Conservation (phyloP, 2,113 vertebrate species). For the Eulemur rufifrons region DNA sequence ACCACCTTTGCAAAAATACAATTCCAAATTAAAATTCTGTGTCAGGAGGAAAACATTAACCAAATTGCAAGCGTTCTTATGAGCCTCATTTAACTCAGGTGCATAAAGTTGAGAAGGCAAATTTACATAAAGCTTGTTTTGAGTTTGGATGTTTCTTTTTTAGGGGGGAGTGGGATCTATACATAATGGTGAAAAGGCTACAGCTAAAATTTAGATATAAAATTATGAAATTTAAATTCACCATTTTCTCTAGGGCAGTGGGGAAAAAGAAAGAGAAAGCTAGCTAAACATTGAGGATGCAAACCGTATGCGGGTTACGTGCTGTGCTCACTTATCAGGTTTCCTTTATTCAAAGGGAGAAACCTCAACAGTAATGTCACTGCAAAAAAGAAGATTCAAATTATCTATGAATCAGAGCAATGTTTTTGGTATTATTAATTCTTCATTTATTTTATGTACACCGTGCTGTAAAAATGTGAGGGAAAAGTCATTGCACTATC, state of each 20-base stretch:
- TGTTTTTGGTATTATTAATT: not conserved
- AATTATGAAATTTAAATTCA: slow-evolving; percentile 65
- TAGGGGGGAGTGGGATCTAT: not conserved
- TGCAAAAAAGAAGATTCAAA: not conserved
- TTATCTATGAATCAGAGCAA: not conserved
- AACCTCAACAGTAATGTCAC: not conserved
- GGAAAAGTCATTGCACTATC: not conserved
- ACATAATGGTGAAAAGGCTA: slow-evolving; percentile 32
- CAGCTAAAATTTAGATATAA: slow-evolving; percentile 70
- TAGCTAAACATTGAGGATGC: not conserved
- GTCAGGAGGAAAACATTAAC: slow-evolving; percentile 74
- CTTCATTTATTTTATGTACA: not conserved
- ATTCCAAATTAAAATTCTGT: slow-evolving; percentile 80
- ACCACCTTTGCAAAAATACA: slow-evolving; percentile 75
- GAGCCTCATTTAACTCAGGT: slow-evolving; percentile 77
- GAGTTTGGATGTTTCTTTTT: slow-evolving; percentile 40
- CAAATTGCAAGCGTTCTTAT: slow-evolving; percentile 64
- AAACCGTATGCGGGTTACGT: not conserved
- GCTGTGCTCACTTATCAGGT: not conserved
- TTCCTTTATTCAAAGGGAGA: not conserved
- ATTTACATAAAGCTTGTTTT: slow-evolving; percentile 74
- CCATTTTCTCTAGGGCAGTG: slow-evolving; percentile 56
- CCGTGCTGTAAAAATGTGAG: not conserved
- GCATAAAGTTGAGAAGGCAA: slow-evolving; percentile 68
- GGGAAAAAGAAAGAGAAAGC: slow-evolving; percentile 8